Conservation (phyloP, 2,888 invertebrate species). For the Cistogaster globosa region DNA sequence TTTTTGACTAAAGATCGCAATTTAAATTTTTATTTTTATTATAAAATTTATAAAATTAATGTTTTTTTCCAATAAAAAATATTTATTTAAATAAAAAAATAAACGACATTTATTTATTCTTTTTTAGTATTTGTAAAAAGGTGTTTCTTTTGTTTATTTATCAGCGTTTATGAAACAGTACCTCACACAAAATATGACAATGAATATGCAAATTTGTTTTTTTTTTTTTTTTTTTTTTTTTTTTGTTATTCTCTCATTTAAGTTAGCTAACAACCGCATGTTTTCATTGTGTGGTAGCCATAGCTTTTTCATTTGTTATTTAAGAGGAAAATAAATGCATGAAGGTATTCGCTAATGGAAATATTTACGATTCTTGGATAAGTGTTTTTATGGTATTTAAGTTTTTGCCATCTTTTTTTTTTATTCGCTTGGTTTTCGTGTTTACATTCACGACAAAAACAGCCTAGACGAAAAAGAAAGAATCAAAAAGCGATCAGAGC, state of each 20-base stretch:
- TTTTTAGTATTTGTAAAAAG: too few species aligned
- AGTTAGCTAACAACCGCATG: constrained; percentile 40
- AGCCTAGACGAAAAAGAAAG: constrained; percentile 10
- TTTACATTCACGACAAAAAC: constrained; percentile 35
- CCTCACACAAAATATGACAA: constrained; percentile 38
- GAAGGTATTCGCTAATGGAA: constrained; percentile 26
- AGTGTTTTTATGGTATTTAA: constrained; percentile 52
- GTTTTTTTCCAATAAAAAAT: too few species aligned
- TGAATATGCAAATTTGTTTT: constrained; percentile 54
- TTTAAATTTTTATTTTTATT: too few species aligned
- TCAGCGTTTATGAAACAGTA: background rate
- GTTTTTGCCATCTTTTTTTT: constrained; percentile 2
- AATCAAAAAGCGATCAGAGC: constrained; percentile 8
- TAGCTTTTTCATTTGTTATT: constrained; percentile 23
- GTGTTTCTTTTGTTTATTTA: too few species aligned
- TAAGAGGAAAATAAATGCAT: constrained; percentile 29
- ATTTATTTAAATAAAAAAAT: too few species aligned
- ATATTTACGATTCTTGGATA: constrained; percentile 11
- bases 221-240: background rate
- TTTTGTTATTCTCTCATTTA: constrained; percentile 48
- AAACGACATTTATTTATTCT: too few species aligned
- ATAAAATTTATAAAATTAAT: too few species aligned
- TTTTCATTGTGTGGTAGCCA: constrained; percentile 11
- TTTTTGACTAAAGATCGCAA: too few species aligned
- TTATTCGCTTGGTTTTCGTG: background rate